These are phyloP conservation scores for Lagorchestes hirsutus DNA, from an alignment of 2,797 vertebrate genomes.

Conservation along the genomic window DNA sequence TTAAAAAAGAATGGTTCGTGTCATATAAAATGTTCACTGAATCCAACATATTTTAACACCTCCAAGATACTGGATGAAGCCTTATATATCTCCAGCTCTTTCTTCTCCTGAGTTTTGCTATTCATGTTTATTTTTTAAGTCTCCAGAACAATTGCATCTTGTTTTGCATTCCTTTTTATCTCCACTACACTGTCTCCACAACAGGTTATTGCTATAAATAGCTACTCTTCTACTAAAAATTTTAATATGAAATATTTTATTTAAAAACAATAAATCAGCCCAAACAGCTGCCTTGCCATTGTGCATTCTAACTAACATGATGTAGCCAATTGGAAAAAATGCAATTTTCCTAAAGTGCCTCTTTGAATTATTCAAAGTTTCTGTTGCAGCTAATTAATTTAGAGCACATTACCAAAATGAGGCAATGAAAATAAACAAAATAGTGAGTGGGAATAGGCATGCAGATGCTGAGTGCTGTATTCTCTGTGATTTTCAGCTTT, in stretches of 20 bases:
- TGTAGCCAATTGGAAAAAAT: conserved; percentile 71
- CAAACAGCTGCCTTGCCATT: conserved; percentile 69
- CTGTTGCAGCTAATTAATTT: conserved; percentile 78
- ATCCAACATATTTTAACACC: conserved; percentile 27
- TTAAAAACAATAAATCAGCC: conserved; percentile 71
- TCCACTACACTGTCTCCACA: conserved; percentile 52
- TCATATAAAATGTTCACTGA: conserved; percentile 30
- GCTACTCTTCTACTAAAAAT: conserved; percentile 59
- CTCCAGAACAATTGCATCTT: conserved; percentile 43
- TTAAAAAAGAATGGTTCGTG: conserved; percentile 35
- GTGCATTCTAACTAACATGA: conserved; percentile 71
- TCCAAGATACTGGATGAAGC: conserved; percentile 18
- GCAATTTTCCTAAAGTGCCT: conserved; percentile 71
- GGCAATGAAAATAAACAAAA: conserved; percentile 77
- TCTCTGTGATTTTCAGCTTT: conserved; percentile 58
- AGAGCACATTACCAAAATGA: conserved; percentile 69
- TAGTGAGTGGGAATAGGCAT: conserved; percentile 58
- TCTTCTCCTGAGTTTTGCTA: conserved; percentile 39
- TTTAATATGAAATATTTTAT: conserved; percentile 62
- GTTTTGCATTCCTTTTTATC: conserved; percentile 21
- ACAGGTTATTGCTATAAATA: conserved; percentile 72
- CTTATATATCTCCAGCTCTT: conserved; percentile 30
- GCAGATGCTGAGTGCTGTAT: conserved; percentile 31
- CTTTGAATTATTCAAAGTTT: conserved; percentile 75
- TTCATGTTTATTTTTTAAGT: conserved; percentile 41